phyloP scores from a whole-genome alignment of 2,797 vertebrate genomes.

The Cichlasoma orientale region DNA sequence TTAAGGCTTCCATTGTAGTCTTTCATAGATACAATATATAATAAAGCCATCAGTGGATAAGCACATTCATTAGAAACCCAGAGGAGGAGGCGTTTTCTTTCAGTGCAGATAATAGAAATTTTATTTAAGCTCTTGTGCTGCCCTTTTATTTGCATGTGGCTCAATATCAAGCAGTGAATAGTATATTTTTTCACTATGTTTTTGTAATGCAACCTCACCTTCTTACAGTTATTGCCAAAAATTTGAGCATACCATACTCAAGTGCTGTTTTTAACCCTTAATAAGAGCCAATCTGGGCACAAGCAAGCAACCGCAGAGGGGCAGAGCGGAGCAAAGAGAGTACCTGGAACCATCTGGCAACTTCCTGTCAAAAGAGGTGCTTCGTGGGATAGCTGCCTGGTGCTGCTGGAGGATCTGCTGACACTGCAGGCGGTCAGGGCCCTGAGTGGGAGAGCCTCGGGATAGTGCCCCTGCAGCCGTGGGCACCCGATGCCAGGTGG shows the following conservation, averaged over 20 bases:
- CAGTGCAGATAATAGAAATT: fast-evolving
- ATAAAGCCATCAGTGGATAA: not conserved
- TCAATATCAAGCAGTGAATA: not conserved
- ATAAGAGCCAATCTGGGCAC: not conserved
- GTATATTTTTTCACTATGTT: not conserved
- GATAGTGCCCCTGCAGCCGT: slow-evolving; percentile 85
- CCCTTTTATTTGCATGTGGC: not conserved
- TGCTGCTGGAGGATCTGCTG: slow-evolving; percentile 92
- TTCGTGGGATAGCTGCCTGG: slow-evolving; percentile 89
- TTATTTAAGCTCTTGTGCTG: not conserved
- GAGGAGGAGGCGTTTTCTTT: not conserved
- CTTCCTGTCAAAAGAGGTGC: slow-evolving; percentile 96
- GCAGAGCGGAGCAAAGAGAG: not conserved
- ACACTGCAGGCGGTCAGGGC: slow-evolving; percentile 89
- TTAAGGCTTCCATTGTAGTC: not conserved
- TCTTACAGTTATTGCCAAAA: not conserved
- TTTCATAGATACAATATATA: not conserved
- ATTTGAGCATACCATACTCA: not conserved
- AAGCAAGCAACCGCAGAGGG: not conserved
- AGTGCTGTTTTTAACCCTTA: not conserved
- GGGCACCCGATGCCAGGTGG: slow-evolving; percentile 96
- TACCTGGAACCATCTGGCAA: slow-evolving; percentile 93
- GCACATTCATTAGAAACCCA: not conserved
- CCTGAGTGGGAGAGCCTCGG: slow-evolving; percentile 90
- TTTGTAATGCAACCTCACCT: not conserved